These are phyloP conservation scores for Orchesellides sinensis DNA, from an alignment of 2,888 invertebrate species.

Conservation along the genomic window DNA sequence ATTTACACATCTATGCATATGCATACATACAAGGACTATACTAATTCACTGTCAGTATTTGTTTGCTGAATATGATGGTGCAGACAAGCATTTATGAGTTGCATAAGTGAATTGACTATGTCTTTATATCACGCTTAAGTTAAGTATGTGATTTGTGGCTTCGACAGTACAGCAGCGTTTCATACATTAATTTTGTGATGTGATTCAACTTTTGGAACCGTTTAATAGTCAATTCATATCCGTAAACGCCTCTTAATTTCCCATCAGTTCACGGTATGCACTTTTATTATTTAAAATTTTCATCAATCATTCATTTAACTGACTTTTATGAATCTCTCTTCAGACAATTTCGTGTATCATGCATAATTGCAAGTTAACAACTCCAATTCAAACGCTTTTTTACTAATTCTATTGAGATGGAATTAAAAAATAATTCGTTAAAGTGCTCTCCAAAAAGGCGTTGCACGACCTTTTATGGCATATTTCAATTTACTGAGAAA, in stretches of 20 bases:
- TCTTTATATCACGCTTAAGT: no score
- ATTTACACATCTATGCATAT: no score
- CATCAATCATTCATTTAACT: conserved; percentile 47
- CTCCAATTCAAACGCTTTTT: background rate
- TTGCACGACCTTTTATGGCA: conserved; percentile 28
- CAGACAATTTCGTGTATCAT: background rate
- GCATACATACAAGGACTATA: no score
- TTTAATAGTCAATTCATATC: background rate
- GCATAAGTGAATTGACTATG: background rate
- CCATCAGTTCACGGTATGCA: background rate
- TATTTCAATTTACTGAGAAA: conserved; percentile 24
- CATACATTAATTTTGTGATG: background rate
- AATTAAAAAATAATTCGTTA: background rate
- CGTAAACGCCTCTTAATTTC: conserved; percentile 7
- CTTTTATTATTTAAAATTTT: conserved; percentile 16
- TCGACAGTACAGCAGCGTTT: no score
- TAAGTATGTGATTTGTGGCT: no score
- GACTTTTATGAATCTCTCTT: background rate
- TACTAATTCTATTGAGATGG: background rate
- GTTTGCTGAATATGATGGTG: background rate
- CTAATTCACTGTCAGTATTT: background rate
- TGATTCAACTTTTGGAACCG: background rate
- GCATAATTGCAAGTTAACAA: no score
- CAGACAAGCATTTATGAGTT: background rate
- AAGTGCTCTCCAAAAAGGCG: conserved; percentile 29